A percentile compares a stretch with the other conserved stretches of the same genome.
Conservation (phyloP, 2,888 invertebrate genomes). For the Endomychus coccineus region DNA sequence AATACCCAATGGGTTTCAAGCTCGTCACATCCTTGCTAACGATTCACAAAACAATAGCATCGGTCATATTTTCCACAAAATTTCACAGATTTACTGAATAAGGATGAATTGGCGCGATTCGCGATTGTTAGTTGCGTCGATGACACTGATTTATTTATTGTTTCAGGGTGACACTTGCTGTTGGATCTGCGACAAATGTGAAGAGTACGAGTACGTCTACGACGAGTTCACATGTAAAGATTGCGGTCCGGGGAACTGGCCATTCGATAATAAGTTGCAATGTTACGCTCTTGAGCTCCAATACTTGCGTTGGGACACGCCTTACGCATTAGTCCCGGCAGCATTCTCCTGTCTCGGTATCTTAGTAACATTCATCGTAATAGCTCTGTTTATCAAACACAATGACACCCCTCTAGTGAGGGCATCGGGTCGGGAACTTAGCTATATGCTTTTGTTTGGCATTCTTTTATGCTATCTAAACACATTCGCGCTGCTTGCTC, state of each 20-base stretch:
- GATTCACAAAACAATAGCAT: too few relatives aligned
- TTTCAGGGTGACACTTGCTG: slow-evolving; percentile 60
- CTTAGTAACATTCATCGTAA: slow-evolving; percentile 52
- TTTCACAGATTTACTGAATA: too few relatives aligned
- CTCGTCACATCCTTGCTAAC: too few relatives aligned
- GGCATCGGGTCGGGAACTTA: slow-evolving; percentile 55
- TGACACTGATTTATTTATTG: too few relatives aligned
- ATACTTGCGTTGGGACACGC: slow-evolving; percentile 59
- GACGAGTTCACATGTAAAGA: slow-evolving; percentile 59
- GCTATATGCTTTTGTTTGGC: slow-evolving; percentile 55
- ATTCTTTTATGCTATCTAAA: slow-evolving; percentile 57
- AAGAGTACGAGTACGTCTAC: slow-evolving; percentile 57
- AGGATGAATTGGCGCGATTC: too few relatives aligned
- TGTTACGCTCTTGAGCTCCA: slow-evolving; percentile 57
- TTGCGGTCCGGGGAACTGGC: slow-evolving; percentile 59
- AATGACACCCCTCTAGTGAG: slow-evolving; percentile 61
- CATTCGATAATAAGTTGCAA: slow-evolving; percentile 52
- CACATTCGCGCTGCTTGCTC: slow-evolving; percentile 54
- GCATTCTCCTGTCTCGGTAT: slow-evolving; percentile 57
- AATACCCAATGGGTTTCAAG: too few relatives aligned
- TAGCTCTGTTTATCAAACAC: slow-evolving; percentile 54
- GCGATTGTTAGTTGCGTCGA: too few relatives aligned
- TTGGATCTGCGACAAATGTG: slow-evolving; percentile 70
- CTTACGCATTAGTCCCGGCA: slow-evolving; percentile 57
- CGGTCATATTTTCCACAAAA: too few relatives aligned